These are phyloP conservation scores for Lasius platythorax DNA, from an alignment of 2,888 invertebrate species.

Conservation along the genomic window DNA sequence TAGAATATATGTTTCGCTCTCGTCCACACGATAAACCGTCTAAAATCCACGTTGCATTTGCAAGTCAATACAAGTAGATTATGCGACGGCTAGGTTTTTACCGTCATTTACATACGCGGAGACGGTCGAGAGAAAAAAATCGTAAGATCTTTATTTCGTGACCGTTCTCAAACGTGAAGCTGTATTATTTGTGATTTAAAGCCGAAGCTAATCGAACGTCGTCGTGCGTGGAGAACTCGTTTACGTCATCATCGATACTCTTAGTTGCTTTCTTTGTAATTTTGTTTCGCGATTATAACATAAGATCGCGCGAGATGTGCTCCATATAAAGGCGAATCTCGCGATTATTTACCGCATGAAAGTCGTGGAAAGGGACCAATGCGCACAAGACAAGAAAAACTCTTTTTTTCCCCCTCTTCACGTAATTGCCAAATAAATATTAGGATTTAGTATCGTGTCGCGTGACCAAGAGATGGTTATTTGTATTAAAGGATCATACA, in stretches of 20 bases:
- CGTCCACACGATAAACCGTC: neutral
- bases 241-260: neutral
- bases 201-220: neutral
- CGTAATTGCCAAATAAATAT: conserved; percentile 48
- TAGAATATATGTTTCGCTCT: neutral
- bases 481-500: conserved; percentile 24
- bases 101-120: neutral
- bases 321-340: neutral
- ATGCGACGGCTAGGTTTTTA: neutral
- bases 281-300: neutral
- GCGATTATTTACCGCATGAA: conserved; percentile 28
- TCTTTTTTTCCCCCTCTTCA: conserved; percentile 13
- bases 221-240: neutral
- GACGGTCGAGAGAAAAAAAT: neutral
- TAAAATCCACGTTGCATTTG: neutral
- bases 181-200: conserved; percentile 26
- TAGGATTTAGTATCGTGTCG: conserved; percentile 7
- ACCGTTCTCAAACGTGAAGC: neutral
- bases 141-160: neutral
- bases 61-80: conserved; percentile 9
- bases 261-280: neutral
- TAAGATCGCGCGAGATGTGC: neutral
- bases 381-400: neutral
- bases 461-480: neutral
- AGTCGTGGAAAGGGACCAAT: conserved; percentile 52